Evolutionary conservation across 2,797 vertebrate species (phyloP).

Genomic region (Parotocinclus haroldoi): DNA sequence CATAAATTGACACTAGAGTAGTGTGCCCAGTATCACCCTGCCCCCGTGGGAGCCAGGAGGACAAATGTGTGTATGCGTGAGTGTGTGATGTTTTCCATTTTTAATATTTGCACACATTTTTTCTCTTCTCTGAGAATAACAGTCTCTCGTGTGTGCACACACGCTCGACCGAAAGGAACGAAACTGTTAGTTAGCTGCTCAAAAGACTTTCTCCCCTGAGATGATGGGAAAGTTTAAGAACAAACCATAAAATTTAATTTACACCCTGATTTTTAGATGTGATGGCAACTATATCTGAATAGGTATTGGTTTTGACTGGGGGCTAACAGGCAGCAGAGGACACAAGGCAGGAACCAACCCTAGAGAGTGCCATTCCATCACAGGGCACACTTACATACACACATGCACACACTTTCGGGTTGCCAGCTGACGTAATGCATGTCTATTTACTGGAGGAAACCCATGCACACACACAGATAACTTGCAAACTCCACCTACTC

Average conservation of each 20-base stretch:
- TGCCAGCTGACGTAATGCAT: too few species aligned
- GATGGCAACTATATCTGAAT: too few species aligned
- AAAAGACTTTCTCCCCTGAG: constrained; percentile 44
- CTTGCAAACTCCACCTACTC: too few species aligned
- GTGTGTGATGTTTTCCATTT: constrained; percentile 72
- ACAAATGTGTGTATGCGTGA: constrained; percentile 55
- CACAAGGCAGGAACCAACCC: too few species aligned
- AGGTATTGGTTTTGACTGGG: too few species aligned
- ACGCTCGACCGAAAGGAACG: constrained; percentile 40
- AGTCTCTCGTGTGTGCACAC: constrained; percentile 52
- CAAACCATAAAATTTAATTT: constrained; percentile 34
- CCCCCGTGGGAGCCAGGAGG: constrained; percentile 62
- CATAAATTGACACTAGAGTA: constrained; percentile 74
- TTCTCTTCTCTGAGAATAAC: constrained; percentile 54
- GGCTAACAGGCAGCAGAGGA: too few species aligned
- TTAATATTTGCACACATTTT: constrained; percentile 65
- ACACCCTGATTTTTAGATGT: constrained; percentile 24
- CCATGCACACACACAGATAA: too few species aligned
- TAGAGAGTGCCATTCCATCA: too few species aligned
- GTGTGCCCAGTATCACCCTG: constrained; percentile 73
- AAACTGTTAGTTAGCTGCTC: constrained; percentile 53
- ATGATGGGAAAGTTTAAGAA: constrained; percentile 41
- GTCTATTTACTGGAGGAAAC: too few species aligned
- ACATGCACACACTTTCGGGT: too few species aligned
- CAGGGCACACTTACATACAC: too few species aligned